A percentile compares a stretch with the other conserved stretches of the same genome.
Conservation (phyloP, 2,113 vertebrate genomes). For the Oncorhynchus tshawytscha region DNA sequence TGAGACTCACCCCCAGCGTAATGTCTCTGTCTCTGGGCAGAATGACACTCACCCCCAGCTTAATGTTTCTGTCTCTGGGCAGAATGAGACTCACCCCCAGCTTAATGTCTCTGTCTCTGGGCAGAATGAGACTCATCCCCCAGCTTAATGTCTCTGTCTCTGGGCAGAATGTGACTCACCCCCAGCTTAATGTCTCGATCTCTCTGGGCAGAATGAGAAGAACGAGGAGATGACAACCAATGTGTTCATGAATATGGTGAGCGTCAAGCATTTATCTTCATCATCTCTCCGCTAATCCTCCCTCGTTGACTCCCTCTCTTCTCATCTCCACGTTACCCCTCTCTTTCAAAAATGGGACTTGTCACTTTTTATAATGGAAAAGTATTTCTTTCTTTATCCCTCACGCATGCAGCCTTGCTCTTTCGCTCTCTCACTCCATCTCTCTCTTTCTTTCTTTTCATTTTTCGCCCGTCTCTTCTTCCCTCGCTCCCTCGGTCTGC, state of each 20-base stretch:
- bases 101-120: no score
- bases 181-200: no score
- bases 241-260: conserved; percentile 86
- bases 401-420: neutral
- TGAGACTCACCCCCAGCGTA: no score
- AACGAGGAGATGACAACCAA: conserved; percentile 87
- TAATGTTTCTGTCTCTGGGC: no score
- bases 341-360: conserved; percentile 55
- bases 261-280: conserved; percentile 41
- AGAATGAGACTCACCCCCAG: conserved; percentile 68
- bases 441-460: neutral
- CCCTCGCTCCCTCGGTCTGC: neutral
- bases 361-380: conserved; percentile 56
- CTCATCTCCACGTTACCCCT: conserved; percentile 14
- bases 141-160: no score
- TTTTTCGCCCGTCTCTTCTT: neutral
- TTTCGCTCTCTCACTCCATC: neutral
- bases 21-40: no score
- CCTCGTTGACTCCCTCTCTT: neutral
- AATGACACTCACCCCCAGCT: no score
- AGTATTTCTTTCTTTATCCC: conserved; percentile 18
- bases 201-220: conserved; percentile 54
- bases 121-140: conserved; percentile 65
- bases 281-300: neutral
- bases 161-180: no score